Evolutionary conservation across 1,140 invertebrate species (phyloP), one percentile per base, ranked within the genome.

Genomic region (Chionoecetes opilio): DNA sequence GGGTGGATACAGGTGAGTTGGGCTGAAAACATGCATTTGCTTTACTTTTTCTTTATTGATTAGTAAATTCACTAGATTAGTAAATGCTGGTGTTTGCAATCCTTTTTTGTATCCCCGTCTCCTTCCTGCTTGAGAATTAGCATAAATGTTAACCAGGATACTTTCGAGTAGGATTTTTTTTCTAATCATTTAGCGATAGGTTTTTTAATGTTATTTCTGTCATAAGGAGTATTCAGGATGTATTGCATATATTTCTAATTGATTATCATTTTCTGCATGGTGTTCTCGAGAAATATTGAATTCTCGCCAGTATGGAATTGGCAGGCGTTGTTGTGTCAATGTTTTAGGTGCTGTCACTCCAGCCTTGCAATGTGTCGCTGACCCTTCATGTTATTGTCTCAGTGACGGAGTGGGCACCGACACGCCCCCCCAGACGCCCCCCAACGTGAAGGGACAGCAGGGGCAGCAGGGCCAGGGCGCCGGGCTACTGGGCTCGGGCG

Each of bases 401-500:
- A 92, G 98, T 98, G 97, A 98, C 98, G 97, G 98, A 98, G 97
- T 96, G 17, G 96, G 96, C 75, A 99, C 98, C 96, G 99, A 99
- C 97, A 99, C 99, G 95, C 99, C 98, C 96, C 99, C 98, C 37
- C 98, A 99, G 97, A 99, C 99, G 96, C 98, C 98, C 94, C 98
- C 98, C 97, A 99, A 98, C 97, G 98, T 99, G 98, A 99, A 99
- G 97, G 94, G 96, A n/a, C 75, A 95, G 89, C 91, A 97, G 98
- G 97, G 98, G 98, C 96, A 98, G 98, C 97, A 98, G 63, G 82
- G 91, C 6, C 85, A 93, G 98, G 96, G 97, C 98, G 97, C 98
- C 97, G 97, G 97, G 96, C 97, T 98, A 96, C 97, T 98, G 31
- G 96, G 95, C 17, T 97, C 97, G 97, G 97, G 97, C 97, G 35